Evolutionary conservation across 2,113 vertebrate species (phyloP), one percentile per base, ranked within the genome.

Genomic region (Pithys albifrons): DNA sequence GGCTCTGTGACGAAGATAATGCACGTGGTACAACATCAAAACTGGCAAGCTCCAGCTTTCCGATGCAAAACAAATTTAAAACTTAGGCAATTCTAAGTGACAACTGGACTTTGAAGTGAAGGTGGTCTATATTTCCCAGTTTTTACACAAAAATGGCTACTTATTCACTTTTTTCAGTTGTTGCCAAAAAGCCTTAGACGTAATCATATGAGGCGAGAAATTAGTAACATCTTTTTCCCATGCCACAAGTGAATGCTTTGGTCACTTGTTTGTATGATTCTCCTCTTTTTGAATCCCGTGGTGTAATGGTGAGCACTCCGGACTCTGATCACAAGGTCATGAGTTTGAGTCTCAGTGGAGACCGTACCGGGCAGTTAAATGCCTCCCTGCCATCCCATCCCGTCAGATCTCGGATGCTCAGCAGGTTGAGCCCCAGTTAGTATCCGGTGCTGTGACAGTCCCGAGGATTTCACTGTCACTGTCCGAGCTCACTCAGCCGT

Each of bases 21-120:
- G 8, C 20, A 15, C 1, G 0, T 13, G 29, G 10, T 35, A 64
- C 37, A 41, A 22, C 1, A 5, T 33, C 1, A 9, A 71, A 64
- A 12, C 33, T 29, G 11, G 9, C 23, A 80, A 58, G 27, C 2
- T 57, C 64, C 45, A 77, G 31, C 4, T 80, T 65, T 61, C 37
- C 2, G 1, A 6, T 73, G 41, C 27, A 83, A 89, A 70, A 6
- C 4, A 85, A 82, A 81, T 51, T 85, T 25, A 67, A 70, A 70
- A 29, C 19, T 27, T 58, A 18, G 15, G 28, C 6, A 70, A 61
- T 57, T 83, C 14, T 13, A 33, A 65, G 33, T 61, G 72, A 69
- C 57, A 17, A 3, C 25, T 45, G 9, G 16, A 43, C 55, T 37
- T 39, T 72, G 19, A 82, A 49, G 20, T 59, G 20, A 8, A 72